Base-by-base conservation (phyloP, 2,888 invertebrate species). In the Drosophila nr. fundita region DNA sequence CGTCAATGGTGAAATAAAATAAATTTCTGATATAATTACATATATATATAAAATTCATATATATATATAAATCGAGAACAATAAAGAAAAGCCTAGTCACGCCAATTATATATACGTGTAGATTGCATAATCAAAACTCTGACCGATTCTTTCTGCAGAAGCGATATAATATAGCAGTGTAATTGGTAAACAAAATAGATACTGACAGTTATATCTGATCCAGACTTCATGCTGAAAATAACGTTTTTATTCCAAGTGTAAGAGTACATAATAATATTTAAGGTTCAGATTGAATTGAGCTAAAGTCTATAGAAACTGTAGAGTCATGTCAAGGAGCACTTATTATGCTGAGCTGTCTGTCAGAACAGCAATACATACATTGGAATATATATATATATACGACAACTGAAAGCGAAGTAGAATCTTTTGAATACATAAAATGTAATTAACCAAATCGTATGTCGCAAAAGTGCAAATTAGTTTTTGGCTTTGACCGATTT, bases 391-490 rank as follows among this genome's bases (percentile, higher is more conserved):
- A 34, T 36, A 24, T 42, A 24, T 36, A 42, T 57, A 65, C 40
- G 42, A 53, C 53, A 68, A 68, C 57, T 67, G 73, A 76, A 65
- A 68, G 80, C 68, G 66, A 71, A 68, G 58, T 73, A 21, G 45
- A 69, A 27, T 50, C 15, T 40, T 48, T 74, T 36, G 84, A 64
- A 55, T 53, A 61, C 61, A 75, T 73, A 59, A 63, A 83, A 77
- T 62, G 68, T 49, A 80, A 83, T 77, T 67, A 66, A 27, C 21
- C 36, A 72, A 57, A 34, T 57, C 49, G 55, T 21, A 29, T n/a
- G 29, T 66, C 40, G 42, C 45, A 8, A 45, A 68, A 60, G 54
- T 81, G 71, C 72, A 68, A 76, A 76, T 79, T 73, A 68, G 69
- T 61, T 79, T 67, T 49, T 27, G 53, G 58, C 55, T 59, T 66